Percentiles rank a stretch among this genome's conserved stretches.
Evolutionary conservation across 2,113 vertebrate genomes (phyloP).

Genomic region (Eublepharis macularius): DNA sequence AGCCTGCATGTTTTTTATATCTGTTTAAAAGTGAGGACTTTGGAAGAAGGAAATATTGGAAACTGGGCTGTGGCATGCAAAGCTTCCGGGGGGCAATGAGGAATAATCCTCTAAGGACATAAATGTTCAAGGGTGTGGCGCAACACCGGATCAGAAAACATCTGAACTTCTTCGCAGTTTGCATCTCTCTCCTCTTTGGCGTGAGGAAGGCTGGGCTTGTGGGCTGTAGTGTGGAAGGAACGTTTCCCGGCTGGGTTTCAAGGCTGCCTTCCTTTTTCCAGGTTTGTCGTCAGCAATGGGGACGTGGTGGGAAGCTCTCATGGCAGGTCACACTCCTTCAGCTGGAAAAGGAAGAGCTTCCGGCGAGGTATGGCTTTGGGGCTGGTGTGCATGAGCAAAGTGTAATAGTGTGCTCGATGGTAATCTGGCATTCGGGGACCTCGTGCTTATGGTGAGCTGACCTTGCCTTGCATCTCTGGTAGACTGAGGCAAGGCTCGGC

Average conservation of each 20-base stretch:
- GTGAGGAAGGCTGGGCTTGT: neutral
- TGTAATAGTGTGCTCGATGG: rapidly evolving
- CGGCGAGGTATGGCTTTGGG: constrained; percentile 45
- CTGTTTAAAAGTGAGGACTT: too few relatives aligned
- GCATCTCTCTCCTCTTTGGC: neutral
- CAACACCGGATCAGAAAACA: too few relatives aligned
- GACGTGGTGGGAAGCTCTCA: constrained; percentile 32
- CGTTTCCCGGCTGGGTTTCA: neutral
- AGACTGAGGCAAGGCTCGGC: too few relatives aligned
- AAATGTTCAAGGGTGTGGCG: neutral
- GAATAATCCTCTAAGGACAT: neutral
- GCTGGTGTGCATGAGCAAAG: neutral
- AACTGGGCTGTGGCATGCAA: too few relatives aligned
- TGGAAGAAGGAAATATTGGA: too few relatives aligned
- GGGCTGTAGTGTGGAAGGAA: neutral
- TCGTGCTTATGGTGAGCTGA: neutral
- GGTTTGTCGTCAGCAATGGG: constrained; percentile 70
- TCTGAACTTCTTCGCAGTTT: neutral
- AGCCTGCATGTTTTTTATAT: too few relatives aligned
- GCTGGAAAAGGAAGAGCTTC: constrained; percentile 66
- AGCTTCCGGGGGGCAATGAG: too few relatives aligned
- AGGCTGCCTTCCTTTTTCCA: neutral
- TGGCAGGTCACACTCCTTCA: neutral
- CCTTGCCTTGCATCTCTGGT: neutral
- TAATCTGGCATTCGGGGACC: neutral